Base-by-base conservation (phyloP, 1,140 invertebrate species). In the Eriosoma lanigerum region DNA sequence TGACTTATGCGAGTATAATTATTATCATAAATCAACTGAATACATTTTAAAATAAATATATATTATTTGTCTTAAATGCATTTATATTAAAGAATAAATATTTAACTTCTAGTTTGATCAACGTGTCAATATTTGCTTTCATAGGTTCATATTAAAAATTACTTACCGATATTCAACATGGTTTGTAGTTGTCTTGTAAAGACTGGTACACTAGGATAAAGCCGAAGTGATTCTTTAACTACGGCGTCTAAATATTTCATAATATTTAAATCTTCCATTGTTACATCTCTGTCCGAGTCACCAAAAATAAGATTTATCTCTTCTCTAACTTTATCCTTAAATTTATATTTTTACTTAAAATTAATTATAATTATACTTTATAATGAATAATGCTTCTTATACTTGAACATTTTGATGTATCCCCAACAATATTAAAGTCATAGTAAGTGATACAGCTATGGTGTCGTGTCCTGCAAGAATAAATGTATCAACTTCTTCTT, bases 401-500 rank as follows among this genome's bases (percentile, higher is more conserved):
- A 89, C 87, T 87, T 91, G 90, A 82, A 88, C 87, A 80, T 92
- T 88, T 10, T 87, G 89, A 85, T 93, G 85, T 81, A 87, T 88
- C 0, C 90, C 92, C 12, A 94, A 83, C 15, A 90, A 83, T 85
- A 92, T 91, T n/a, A 93, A 85, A 8, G 88, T 88, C 88, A 90
- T 93, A 56, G 88, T 88, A 32, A 93, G 86, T 1, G 88, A 91
- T 1, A 90, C 87, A 1, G 92, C 89, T 1, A 92, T 93, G 19
- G 94, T 95, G 84, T 95, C 94, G 84, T 95, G 93, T 12, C 93
- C 93, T 32, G 78, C 81, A 64, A 83, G 82, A 21, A 83, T 81
- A 66, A 83, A 83, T 24, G 82, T 83, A 10, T 83, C 82, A 4
- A 83, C 82, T 66, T 83, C 82, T 72, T 82, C 82, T 48, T 62